Evolutionary conservation across 2,797 vertebrate species (phyloP), one percentile per base, ranked within the genome.

Genomic region (Aythya fuligula): DNA sequence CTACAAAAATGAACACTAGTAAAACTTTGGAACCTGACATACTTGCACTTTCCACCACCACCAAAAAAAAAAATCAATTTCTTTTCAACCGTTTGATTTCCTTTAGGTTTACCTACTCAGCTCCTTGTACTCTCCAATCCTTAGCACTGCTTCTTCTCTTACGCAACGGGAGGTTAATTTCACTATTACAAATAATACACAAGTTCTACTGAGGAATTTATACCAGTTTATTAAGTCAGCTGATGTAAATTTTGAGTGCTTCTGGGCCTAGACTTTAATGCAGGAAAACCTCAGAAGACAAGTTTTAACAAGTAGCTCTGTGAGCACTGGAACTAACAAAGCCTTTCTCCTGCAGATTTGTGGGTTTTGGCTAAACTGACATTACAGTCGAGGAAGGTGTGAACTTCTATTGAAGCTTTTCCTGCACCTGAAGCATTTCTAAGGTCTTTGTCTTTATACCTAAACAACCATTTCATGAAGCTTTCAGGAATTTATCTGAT

Each of bases 231-330:
- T 58, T 90, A 67, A 67, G 91, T 25, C 45, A 82, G 71, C 25
- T 77, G 43, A 78, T 73, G 28, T 57, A 66, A 87, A 87, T 81
- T 87, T 56, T 89, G 13, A 54, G 24, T 53, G 22, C 54, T 89
- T 76, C 56, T 74, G 25, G 4, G 36, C 74, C 64, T 71, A 71
- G 41, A 70, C 9, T 20, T 73, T 74, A 73, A 81, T 9, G n/a
- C 43, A 91, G 39, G 38, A 85, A 88, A 95, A 86, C 19, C 53
- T 85, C 80, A 73, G 57, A 81, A 81, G 36, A 60, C 87, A 91
- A 67, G 67, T 67, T 67, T 83, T 80, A 62, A 77, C 69, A 82
- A 65, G 47, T 57, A 84, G 20, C 27, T 86, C 65, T 60, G 10
- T 17, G 10, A 93, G 28, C 30, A 86, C n/a, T 71, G 90, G 67